These are phyloP conservation scores for Sitta carolinensis DNA, from an alignment of 2,797 vertebrate genomes.

Conservation along the genomic window DNA sequence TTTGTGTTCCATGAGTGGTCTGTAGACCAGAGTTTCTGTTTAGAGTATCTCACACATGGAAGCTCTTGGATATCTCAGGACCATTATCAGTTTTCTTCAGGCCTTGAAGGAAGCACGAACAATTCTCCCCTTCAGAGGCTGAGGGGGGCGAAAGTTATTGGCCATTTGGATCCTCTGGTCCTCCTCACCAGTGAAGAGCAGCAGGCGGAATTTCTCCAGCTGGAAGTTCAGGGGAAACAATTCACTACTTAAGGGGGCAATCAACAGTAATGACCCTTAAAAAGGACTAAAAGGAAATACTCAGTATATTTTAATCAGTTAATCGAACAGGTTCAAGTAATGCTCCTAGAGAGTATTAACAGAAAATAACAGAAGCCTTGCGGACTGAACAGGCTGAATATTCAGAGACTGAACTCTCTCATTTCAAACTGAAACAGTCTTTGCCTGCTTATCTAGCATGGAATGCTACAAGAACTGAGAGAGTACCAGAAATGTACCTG, in stretches of 20 bases:
- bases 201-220: conserved; percentile 92
- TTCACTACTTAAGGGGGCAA: neutral
- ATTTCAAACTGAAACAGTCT: neutral
- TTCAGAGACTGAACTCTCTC: neutral
- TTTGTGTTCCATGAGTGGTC: neutral
- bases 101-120: conserved; percentile 87
- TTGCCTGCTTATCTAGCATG: neutral
- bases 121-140: conserved; percentile 89
- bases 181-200: conserved; percentile 85
- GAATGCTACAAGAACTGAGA: neutral
- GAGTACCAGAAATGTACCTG: conserved; percentile 78
- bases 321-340: neutral
- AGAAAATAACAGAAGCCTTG: neutral
- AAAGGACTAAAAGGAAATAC: neutral
- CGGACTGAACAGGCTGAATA: neutral
- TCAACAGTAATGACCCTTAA: fast-evolving
- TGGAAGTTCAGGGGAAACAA: conserved; percentile 61
- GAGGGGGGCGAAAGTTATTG: conserved; percentile 94
- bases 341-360: neutral
- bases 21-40: neutral
- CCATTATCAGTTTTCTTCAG: conserved; percentile 41
- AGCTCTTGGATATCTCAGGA: conserved; percentile 66
- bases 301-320: neutral
- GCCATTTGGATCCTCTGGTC: conserved; percentile 88
- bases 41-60: conserved; percentile 48